Base-by-base conservation (phyloP, 1,140 invertebrate species). In the Telenomus remus region DNA sequence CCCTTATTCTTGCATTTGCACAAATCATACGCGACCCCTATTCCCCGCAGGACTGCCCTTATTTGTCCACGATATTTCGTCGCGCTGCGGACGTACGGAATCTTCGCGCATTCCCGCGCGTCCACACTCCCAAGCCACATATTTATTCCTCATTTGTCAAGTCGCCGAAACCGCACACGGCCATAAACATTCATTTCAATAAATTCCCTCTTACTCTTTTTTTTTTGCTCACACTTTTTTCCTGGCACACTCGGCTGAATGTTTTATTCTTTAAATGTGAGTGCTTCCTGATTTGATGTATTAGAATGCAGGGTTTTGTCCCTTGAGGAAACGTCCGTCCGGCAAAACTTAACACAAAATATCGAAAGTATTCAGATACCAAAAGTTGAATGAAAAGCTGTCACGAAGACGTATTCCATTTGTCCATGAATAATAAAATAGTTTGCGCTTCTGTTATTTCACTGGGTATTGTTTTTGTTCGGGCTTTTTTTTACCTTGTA, bases 1-100 rank as follows among this genome's bases (percentile, higher is more conserved):
- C 85, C 84, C 81, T 84, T 82, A 82, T 81, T 80, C 83, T 87
- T 86, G 85, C 85, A 87, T 87, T 86, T 86, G 86, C 85, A 87
- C 85, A 86, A 87, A 87, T 87, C 85, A 87, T 87, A 84, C 82
- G 80, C 71, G 74, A 76, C 76, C 78, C 80, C 81, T 80, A 65
- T 77, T 76, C 61, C 73, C 76, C 63, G 68, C 60, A 76, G 79
- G 71, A 78, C 79, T 81, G 79, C 78, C 63, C 73, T 70, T 72
- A 70, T 73, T 61, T 73, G 68, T 82, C 19, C 80, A 81, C 60
- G 46, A 76, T 65, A 72, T 80, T 64, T 19, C 34, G 47, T 63
- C 49, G 73, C 55, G 71, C 9, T 3, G 9, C 37, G 19, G n/a
- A n/a, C 65, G 72, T 61, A 50, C 65, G n/a, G 63, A 65, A 72